These are phyloP conservation scores for Poecilia gillii DNA, from an alignment of 2,797 vertebrate species.

Conservation along the genomic window DNA sequence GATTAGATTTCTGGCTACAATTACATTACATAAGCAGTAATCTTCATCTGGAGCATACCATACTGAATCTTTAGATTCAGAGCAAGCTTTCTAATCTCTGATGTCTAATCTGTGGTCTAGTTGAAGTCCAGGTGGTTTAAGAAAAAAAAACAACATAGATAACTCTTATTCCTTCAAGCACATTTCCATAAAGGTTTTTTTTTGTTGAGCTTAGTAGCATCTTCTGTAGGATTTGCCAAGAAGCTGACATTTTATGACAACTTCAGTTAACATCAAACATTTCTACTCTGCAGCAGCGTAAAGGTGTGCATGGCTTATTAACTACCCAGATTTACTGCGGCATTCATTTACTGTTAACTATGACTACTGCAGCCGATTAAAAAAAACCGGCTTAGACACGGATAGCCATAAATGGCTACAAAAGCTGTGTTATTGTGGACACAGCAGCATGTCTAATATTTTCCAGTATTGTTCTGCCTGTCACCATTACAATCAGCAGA, in stretches of 20 bases:
- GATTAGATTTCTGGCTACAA: background rate
- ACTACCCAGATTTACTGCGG: background rate
- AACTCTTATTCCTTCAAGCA: background rate
- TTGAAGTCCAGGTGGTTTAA: background rate
- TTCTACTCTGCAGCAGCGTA: background rate
- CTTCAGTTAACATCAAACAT: background rate
- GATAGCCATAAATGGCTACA: slow-evolving; percentile 53
- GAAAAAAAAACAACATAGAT: background rate
- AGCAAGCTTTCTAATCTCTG: slow-evolving; percentile 1
- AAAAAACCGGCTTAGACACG: background rate
- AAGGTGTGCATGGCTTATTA: background rate
- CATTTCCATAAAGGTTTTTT: slow-evolving; percentile 2
- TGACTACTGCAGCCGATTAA: background rate
- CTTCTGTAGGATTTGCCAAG: background rate
- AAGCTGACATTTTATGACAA: background rate
- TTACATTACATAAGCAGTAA: background rate
- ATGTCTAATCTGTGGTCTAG: background rate
- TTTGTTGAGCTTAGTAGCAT: background rate
- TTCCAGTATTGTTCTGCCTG: slow-evolving; percentile 48
- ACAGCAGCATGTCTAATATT: slow-evolving; percentile 43
- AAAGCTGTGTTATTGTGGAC: slow-evolving; percentile 28
- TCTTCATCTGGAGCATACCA: background rate
- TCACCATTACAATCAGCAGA: slow-evolving; percentile 60
- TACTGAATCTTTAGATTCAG: background rate
- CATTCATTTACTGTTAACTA: background rate